Evolutionary conservation across 2,888 invertebrate species (phyloP).

Genomic region (Leptarthrus brevirostris): DNA sequence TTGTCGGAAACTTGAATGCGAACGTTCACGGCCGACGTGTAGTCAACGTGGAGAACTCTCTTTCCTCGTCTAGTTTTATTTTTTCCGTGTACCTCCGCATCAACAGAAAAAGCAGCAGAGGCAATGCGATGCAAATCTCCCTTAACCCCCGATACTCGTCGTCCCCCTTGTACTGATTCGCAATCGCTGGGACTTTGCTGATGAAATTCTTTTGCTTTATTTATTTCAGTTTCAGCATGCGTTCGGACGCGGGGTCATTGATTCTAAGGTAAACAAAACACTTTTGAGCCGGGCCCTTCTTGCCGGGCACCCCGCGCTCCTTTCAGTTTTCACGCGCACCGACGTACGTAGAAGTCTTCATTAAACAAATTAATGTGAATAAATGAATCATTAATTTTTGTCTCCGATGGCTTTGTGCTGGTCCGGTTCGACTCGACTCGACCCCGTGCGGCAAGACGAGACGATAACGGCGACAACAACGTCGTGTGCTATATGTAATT

Average conservation of each 20-base stretch:
- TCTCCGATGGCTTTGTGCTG: conserved; percentile 36
- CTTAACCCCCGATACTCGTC: too few relatives aligned
- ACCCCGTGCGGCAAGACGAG: background rate
- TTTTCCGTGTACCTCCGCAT: background rate
- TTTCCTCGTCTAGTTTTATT: conserved; percentile 10
- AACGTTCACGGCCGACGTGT: background rate
- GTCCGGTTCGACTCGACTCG: background rate
- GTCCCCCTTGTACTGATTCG: background rate
- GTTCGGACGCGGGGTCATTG: conserved; percentile 32
- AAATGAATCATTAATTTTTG: conserved; percentile 48
- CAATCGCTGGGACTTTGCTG: background rate
- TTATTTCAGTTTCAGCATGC: conserved; percentile 1
- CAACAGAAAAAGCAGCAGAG: background rate
- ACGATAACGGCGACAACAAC: background rate
- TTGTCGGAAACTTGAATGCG: conserved; percentile 14
- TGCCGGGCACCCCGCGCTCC: conserved; percentile 9
- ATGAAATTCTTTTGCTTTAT: conserved; percentile 48
- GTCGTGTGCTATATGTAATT: background rate
- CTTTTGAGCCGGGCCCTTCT: conserved; percentile 3
- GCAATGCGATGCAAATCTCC: conserved; percentile 24
- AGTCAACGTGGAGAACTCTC: background rate
- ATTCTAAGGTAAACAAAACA: conserved; percentile 39
- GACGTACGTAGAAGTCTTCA: conserved; percentile 11
- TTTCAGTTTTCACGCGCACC: conserved; percentile 7
- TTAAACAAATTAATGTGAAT: conserved; percentile 46